phyloP scores from a whole-genome alignment of 1,140 invertebrate genomes.

The Ephestia elutella region DNA sequence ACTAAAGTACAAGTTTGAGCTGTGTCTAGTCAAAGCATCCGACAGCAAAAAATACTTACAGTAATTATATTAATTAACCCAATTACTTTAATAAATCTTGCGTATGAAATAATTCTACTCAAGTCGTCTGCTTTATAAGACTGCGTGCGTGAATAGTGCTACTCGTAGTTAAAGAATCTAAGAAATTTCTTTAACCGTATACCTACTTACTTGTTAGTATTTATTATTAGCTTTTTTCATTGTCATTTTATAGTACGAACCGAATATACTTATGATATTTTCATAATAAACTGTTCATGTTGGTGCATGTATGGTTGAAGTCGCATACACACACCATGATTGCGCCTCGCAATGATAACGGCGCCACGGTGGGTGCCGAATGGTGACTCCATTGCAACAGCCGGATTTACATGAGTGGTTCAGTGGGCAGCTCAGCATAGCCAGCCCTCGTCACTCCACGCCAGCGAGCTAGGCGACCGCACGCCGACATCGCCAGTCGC shows the following conservation, averaged over 20 bases:
- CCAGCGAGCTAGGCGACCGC: constrained; percentile 9
- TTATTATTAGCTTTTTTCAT: too few relatives aligned
- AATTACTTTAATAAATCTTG: neutral
- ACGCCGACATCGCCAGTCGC: constrained; percentile 19
- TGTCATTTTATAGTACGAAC: too few relatives aligned
- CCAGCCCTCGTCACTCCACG: neutral
- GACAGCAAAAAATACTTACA: neutral
- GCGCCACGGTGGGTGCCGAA: neutral
- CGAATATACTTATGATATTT: too few relatives aligned
- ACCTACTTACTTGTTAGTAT: too few relatives aligned
- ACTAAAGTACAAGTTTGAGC: too few relatives aligned
- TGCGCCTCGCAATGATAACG: constrained; percentile 61
- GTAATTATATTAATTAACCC: neutral
- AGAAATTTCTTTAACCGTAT: too few relatives aligned
- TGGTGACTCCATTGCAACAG: neutral
- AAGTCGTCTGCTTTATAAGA: neutral
- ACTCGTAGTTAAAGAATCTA: too few relatives aligned
- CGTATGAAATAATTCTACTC: neutral
- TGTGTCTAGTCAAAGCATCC: neutral
- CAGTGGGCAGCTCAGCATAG: too few relatives aligned
- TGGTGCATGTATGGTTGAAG: neutral
- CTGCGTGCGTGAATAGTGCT: too few relatives aligned
- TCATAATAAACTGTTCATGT: too few relatives aligned
- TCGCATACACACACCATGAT: constrained; percentile 22
- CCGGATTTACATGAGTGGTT: neutral